Evolutionary conservation across 2,797 vertebrate species (phyloP), one percentile per base, ranked within the genome.

Genomic region (Valencia hispanica): DNA sequence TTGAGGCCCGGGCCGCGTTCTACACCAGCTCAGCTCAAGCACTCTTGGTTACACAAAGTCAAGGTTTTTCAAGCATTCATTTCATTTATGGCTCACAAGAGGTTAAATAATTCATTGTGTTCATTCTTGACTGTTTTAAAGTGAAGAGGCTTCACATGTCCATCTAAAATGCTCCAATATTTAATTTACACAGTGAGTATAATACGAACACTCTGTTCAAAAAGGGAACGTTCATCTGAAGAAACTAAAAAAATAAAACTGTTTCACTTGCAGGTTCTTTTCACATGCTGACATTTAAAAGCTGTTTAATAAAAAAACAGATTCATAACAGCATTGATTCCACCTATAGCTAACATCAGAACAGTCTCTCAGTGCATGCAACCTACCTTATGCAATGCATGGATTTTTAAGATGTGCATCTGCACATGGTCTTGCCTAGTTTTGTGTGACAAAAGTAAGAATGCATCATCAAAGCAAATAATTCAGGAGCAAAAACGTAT

Each of bases 21-120:
- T 86, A 88, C 88, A 84, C 81, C 73, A 87, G 68, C 82, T 70
- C 27, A 48, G 59, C 74, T 61, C 68, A 73, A 80, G 75, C 68
- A 34, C 72, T 47, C 5, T 39, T 68, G 76, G 79, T 82, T 77
- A 41, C 73, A 65, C 72, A 66, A 72, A 79, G 69, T 43, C 17
- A 69, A 47, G 47, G 59, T 61, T 82, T 78, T 80, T 66, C 63
- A 66, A 66, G 36, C 63, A 66, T 84, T 83, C 20, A 34, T 48
- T 71, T 59, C 61, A 83, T 70, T 80, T 70, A 47, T 71, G 27
- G 30, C 72, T 81, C 81, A 82, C 59, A 72, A 53, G 70, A 72
- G 74, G 45, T 70, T 86, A 70, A 80, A 80, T 66, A 41, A 39
- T 66, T 66, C 63, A 66, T 66, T 66, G 63, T 66, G 74, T 32